Percentiles rank a stretch among this genome's conserved stretches.
Evolutionary conservation across 2,113 vertebrate genomes (phyloP).

Genomic region (Sander vitreus): DNA sequence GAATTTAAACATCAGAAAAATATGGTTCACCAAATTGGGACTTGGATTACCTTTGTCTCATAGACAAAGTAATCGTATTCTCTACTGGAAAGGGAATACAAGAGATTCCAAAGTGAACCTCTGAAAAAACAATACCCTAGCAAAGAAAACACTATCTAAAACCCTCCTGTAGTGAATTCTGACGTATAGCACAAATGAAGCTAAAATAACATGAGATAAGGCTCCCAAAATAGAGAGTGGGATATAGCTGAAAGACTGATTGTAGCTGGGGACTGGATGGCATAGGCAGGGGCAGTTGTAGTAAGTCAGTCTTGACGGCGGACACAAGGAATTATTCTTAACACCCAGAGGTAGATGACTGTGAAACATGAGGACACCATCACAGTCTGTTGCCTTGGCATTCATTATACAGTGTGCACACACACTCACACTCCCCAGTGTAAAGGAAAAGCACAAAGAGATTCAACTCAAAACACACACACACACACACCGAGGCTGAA

Average conservation of each 20-base stretch:
- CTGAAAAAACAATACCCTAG: conserved; percentile 11
- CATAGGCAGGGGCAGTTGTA: conserved; percentile 15
- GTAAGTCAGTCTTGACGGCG: conserved; percentile 10
- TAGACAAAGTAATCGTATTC: conserved; percentile 6
- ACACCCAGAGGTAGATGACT: conserved; percentile 30
- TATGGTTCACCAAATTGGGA: conserved; percentile 15
- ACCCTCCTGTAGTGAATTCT: conserved; percentile 59
- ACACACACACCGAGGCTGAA: conserved; percentile 36
- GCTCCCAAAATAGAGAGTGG: conserved; percentile 71
- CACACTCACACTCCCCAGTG: conserved; percentile 9
- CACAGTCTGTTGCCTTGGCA: conserved; percentile 30
- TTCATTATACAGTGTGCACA: conserved; percentile 45
- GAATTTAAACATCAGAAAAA: conserved; percentile 4
- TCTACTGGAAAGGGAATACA: conserved; percentile 15
- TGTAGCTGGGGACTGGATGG: conserved; percentile 46
- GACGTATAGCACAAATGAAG: conserved; percentile 72
- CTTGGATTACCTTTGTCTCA: conserved; percentile 24
- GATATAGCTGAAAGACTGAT: conserved; percentile 71
- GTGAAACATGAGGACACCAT: conserved; percentile 47
- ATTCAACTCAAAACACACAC: background rate
- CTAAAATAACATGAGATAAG: conserved; percentile 81
- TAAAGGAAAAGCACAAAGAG: conserved; percentile 6
- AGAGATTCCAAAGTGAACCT: conserved; percentile 34
- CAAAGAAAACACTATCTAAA: conserved; percentile 55
- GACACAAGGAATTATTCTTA: conserved; percentile 17